A percentile compares a stretch with the other conserved stretches of the same genome.
Evolutionary conservation across 2,113 vertebrate genomes (phyloP).

Genomic region (Pionites leucogaster): DNA sequence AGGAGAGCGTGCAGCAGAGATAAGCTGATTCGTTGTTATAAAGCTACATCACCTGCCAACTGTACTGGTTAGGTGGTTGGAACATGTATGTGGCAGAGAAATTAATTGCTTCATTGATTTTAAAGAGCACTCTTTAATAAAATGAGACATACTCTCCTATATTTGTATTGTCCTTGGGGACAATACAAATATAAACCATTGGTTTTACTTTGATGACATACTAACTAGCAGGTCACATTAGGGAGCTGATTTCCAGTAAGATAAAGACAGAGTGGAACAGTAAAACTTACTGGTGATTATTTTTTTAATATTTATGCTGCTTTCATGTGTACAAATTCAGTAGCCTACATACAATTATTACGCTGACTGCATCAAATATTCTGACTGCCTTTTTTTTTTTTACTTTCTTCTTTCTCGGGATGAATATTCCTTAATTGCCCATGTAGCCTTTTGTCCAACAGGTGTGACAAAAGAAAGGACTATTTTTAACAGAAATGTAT

Average conservation of each 20-base stretch:
- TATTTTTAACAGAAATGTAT: neutral
- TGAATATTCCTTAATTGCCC: neutral
- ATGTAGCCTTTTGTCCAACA: neutral
- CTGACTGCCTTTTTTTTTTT: neutral
- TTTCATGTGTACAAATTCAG: neutral
- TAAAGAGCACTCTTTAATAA: conserved; percentile 12
- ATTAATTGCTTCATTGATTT: neutral
- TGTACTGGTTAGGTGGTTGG: neutral
- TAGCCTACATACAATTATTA: neutral
- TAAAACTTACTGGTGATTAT: neutral
- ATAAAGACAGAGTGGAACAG: neutral
- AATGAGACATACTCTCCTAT: neutral
- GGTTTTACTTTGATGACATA: neutral
- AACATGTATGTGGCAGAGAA: neutral
- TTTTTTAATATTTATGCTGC: neutral
- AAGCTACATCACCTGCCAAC: neutral
- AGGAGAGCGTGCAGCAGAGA: neutral
- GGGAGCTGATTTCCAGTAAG: neutral
- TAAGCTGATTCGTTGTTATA: neutral
- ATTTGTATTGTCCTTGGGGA: neutral
- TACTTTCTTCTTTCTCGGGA: neutral
- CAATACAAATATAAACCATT: conserved; percentile 27
- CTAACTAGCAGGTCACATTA: neutral
- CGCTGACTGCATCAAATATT: neutral
- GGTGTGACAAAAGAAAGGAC: neutral